phyloP scores from a whole-genome alignment of 2,888 invertebrate genomes.

The Nysson spinosus region DNA sequence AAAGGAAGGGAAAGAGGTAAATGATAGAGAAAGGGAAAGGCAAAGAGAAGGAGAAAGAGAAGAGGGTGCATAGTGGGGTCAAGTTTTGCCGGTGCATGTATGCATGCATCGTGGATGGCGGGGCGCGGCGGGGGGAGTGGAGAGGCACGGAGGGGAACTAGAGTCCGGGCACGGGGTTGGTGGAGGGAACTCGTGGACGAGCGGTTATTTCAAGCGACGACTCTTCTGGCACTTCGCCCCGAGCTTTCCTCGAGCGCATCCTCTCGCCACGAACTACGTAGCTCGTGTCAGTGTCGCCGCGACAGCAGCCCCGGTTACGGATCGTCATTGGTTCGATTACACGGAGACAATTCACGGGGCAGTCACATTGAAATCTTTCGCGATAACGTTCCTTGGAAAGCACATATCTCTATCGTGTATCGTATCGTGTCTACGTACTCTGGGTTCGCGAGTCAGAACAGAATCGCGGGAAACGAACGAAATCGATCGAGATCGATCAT shows the following conservation, averaged over 20 bases:
- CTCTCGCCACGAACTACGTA: conserved; percentile 38
- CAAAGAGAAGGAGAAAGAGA: conserved; percentile 30
- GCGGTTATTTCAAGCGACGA: conserved; percentile 75
- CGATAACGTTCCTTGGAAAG: too few relatives aligned
- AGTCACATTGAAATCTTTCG: too few relatives aligned
- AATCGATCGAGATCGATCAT: too few relatives aligned
- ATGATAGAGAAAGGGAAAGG: not conserved
- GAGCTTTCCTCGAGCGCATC: conserved; percentile 67
- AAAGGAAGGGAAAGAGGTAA: conserved; percentile 25
- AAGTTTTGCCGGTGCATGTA: conserved; percentile 56
- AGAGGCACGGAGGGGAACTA: conserved; percentile 39
- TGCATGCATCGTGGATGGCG: too few relatives aligned
- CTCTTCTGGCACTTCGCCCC: conserved; percentile 74
- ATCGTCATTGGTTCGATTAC: too few relatives aligned
- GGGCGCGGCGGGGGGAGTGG: not conserved
- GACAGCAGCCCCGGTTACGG: conserved; percentile 32
- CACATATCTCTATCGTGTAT: too few relatives aligned
- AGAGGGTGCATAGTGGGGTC: conserved; percentile 43
- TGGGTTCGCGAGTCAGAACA: too few relatives aligned
- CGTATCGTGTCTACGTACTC: too few relatives aligned
- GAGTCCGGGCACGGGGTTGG: conserved; percentile 62
- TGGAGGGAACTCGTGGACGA: conserved; percentile 70
- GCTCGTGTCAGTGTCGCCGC: conserved; percentile 49
- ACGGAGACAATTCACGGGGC: too few relatives aligned
- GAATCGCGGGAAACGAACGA: too few relatives aligned